Base-by-base conservation (phyloP, 2,888 invertebrate genomes). In the Machimus atricapillus region DNA sequence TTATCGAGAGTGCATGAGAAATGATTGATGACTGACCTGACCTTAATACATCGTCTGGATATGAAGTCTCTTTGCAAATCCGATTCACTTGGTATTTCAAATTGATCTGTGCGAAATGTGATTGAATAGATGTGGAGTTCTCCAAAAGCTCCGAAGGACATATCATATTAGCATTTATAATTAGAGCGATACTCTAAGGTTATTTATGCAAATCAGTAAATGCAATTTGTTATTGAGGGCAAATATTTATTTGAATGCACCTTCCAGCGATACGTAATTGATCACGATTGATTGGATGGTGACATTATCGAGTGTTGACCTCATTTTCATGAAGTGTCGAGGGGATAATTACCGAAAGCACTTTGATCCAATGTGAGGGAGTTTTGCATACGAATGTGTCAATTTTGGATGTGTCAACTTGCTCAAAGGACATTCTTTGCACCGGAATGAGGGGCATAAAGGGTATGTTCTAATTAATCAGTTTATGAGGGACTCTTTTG, bases 271-370 rank as follows among this genome's bases (percentile, higher is more conserved):
- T 92, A 90, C 92, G 93, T 43, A 92, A 90, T 88, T 92, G 92
- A 89, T 92, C 92, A 89, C 8, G 19, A 66, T 66, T 92, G 92
- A 89, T 91, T 92, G 78, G 90, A 90, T 83, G 91, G 89, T 52
- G 92, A 89, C 79, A 91, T 90, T 88, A 92, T 66, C 93, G 76
- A 92, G 91, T 90, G 92, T 92, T 77, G 93, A 90, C 90, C 93
- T 93, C 87, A 93, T 27, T 93, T 91, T 93, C 93, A 93, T 85
- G 79, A 82, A 43, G 77, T 31, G 74, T 43, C 37, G 43, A 43
- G 86, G 40, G 40, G 3, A 43, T 14, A 56, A 77, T n/a, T 82
- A 66, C 37, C n/a, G 52, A 31, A 56, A 31, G 34, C 37, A 86
- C 77, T 66, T 19, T 66, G 66, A 66, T 66, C 12, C 66, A 27